A percentile compares a stretch with the other conserved stretches of the same genome.
These are phyloP conservation scores for Taphrorychus bicolor DNA, from an alignment of 2,888 invertebrate species.

Conservation along the genomic window DNA sequence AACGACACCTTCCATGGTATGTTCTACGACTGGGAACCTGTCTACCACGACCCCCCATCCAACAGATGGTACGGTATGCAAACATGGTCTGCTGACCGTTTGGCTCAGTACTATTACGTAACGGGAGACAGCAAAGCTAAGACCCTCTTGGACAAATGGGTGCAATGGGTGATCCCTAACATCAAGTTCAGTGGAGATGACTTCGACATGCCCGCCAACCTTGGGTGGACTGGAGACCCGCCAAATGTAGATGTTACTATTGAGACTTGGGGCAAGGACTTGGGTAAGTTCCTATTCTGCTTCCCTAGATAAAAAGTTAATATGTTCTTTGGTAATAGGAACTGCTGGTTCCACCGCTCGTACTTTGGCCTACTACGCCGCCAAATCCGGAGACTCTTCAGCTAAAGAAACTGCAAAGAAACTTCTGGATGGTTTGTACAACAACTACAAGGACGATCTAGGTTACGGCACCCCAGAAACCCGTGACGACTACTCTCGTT, in stretches of 20 bases:
- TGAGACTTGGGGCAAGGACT: constrained; percentile 38
- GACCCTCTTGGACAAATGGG: constrained; percentile 44
- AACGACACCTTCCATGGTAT: constrained; percentile 43
- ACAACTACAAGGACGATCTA: constrained; percentile 31
- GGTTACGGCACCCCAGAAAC: constrained; percentile 42
- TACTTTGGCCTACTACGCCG: constrained; percentile 45
- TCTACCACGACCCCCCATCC: constrained; percentile 48
- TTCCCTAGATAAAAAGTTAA: too few species aligned
- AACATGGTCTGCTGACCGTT: constrained; percentile 45
- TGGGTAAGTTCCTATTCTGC: constrained; percentile 29
- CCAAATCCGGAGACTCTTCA: constrained; percentile 41
- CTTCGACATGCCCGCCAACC: constrained; percentile 42
- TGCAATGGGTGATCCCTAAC: constrained; percentile 40
- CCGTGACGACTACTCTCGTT: constrained; percentile 43
- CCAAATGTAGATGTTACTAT: constrained; percentile 43
- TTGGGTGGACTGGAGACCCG: constrained; percentile 45
- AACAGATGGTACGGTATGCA: constrained; percentile 49
- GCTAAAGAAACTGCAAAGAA: constrained; percentile 43
- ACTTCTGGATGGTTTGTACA: constrained; percentile 43
- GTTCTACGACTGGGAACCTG: constrained; percentile 46
- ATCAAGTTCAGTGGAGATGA: constrained; percentile 36
- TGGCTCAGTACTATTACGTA: constrained; percentile 46
- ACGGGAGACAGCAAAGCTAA: constrained; percentile 44
- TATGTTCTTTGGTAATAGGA: too few species aligned
- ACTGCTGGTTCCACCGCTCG: constrained; percentile 45